Evolutionary conservation across 2,113 vertebrate species (phyloP), one percentile per base, ranked within the genome.

Genomic region (Ctenomys sociabilis): DNA sequence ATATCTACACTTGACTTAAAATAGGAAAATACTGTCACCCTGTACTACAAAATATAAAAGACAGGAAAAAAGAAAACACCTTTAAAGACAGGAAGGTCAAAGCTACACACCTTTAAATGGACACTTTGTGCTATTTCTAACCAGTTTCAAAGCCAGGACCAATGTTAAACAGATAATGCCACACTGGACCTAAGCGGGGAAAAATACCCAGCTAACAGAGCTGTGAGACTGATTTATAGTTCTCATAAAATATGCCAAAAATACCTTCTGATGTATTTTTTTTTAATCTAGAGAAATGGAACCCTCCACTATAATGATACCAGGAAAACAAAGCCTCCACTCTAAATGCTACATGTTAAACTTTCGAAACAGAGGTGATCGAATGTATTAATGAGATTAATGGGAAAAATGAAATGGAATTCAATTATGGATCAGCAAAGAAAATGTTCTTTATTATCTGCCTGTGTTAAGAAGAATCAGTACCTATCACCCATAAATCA

Each of bases 341-440:
- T 17, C 72, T 19, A 80, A 64, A 88, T 80, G 32, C 45, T 57
- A 96, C 97, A 94, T 72, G 94, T 95, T 95, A 97, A 98, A 96
- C 40, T 97, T 96, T 95, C 87, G 61, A 85, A 80, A 12, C 90
- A 77, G 54, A n/a, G 54, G 84, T 96, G 95, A 98, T 87, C 86
- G 95, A 98, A 80, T 83, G 90, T 91, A 96, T 85, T 77, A 96
- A 92, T 45, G 75, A 97, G 97, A 98, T 96, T 97, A 98, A 92
- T 35, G 90, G 85, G 30, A 4, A 97, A 97, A 97, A 96, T 77
- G 3, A 97, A 96, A 86, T 32, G 88, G 85, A 92, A 97, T 97
- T 97, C 98, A 98, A 97, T 97, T 97, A 98, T 13, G 94, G 96
- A 97, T 96, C 97, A 97, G 95, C 96, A 97, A 96, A 98, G 93